Evolutionary conservation across 1,140 invertebrate genomes (phyloP).

Genomic region (Sitobion miscanthi): DNA sequence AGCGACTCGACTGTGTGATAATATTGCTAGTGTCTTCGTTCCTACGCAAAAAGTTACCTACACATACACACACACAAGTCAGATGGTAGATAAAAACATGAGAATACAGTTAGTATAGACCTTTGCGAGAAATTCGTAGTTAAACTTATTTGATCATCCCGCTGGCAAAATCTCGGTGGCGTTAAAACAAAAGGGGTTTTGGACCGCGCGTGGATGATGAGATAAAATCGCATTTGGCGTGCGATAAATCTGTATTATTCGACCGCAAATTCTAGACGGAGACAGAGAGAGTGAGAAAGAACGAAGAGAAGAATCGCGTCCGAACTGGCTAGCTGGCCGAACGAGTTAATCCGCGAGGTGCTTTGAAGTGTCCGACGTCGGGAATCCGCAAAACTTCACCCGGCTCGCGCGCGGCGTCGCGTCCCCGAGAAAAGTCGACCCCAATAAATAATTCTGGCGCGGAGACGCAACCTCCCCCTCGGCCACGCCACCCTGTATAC

Average conservation of each 20-base stretch:
- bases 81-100: neutral
- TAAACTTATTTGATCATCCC: neutral
- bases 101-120: neutral
- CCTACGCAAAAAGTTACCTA: neutral
- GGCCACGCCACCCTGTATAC: neutral
- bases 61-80: neutral
- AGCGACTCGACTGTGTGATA: neutral
- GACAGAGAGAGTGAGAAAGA: neutral
- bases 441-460: conserved; percentile 42
- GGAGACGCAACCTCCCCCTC: neutral
- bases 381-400: conserved; percentile 53
- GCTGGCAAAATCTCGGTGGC: neutral
- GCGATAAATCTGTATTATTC: conserved; percentile 56
- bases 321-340: neutral
- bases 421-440: conserved; percentile 49
- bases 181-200: conserved; percentile 38
- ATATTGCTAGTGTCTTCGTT: neutral
- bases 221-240: conserved; percentile 54
- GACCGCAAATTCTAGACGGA: neutral
- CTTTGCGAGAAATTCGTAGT: neutral
- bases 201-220: conserved; percentile 30
- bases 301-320: conserved; percentile 2
- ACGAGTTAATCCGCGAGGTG: conserved; percentile 52
- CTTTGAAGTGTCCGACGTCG: conserved; percentile 52
- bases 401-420: neutral